Base-by-base conservation (phyloP, 1,140 invertebrate species). In the Eufriesea mexicana region DNA sequence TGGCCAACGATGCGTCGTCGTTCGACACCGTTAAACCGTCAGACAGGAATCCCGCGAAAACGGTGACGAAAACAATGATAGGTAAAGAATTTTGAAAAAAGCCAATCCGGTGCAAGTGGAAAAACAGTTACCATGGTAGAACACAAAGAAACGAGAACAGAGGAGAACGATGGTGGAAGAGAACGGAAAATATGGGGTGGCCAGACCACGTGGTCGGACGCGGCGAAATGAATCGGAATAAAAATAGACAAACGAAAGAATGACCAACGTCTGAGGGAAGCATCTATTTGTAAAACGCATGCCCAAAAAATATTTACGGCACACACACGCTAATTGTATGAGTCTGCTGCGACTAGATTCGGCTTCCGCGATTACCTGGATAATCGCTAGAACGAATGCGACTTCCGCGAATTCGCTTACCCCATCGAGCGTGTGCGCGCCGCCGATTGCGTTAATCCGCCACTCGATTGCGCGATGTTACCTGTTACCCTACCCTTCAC, bases 261-360 rank as follows among this genome's bases (percentile, higher is more conserved):
- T 61, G 55, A 86, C 64, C 28, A 76, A 84, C 66, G 77, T 81
- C 73, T 82, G 83, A 91, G 92, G 93, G 91, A 94, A 94, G 92
- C 92, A 92, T 92, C 92, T 94, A 93, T 91, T 93, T 89, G 91
- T 79, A 89, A 94, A 92, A 91, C 93, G 74, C 74, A 94, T 94
- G 93, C 93, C 93, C 91, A 93, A 93, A 93, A 94, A 93, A 90
- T 92, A 90, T 87, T 93, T 93, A 92, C 90, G 93, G 92, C 92
- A 93, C 91, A 90, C 92, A 93, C 90, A 88, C 62, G 77, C 62
- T 78, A 78, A 83, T 67, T 51, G 66, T 78, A 83, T 62, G 74
- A 83, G 61, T 83, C 20, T 54, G 64, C 62, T 66, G 73, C 73
- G 79, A 28, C 49, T 73, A 49, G 55, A 75, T 20, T 18, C 49